Evolutionary conservation across 2,797 vertebrate genomes (phyloP).

Genomic region (Monodelphis domestica): DNA sequence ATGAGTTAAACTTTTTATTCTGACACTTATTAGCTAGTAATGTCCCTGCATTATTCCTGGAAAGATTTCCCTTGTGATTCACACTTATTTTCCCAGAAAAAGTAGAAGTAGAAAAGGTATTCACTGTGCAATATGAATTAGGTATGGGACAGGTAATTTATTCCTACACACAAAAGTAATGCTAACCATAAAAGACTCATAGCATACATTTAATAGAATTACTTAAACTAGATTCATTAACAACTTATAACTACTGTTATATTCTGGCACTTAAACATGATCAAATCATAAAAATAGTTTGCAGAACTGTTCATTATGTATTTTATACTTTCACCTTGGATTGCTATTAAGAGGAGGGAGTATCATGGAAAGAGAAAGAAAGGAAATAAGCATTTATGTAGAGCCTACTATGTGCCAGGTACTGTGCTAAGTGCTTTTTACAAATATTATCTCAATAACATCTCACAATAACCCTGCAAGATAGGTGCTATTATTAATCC

Average conservation of each 20-base stretch:
- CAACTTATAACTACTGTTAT: no score
- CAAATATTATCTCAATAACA: not conserved
- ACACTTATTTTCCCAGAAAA: not conserved
- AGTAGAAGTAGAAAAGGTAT: not conserved
- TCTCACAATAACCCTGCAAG: not conserved
- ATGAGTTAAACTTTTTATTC: not conserved
- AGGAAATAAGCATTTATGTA: not conserved
- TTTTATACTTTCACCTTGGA: not conserved
- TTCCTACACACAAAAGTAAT: not conserved
- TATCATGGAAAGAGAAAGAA: not conserved
- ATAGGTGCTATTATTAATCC: not conserved
- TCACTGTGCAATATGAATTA: not conserved
- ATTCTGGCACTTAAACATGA: not conserved
- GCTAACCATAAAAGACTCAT: not conserved
- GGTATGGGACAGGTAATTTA: not conserved
- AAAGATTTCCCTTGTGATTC: not conserved
- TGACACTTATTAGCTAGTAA: not conserved
- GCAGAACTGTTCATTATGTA: not conserved
- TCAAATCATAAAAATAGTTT: not conserved
- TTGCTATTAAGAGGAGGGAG: not conserved
- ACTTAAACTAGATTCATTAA: not conserved
- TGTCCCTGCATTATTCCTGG: not conserved
- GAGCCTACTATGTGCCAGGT: not conserved
- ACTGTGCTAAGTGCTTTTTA: not conserved
- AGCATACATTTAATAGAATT: not conserved